A percentile compares a stretch with the other conserved stretches of the same genome.
Evolutionary conservation across 2,113 vertebrate species (phyloP).

Genomic region (Nibea albiflora): DNA sequence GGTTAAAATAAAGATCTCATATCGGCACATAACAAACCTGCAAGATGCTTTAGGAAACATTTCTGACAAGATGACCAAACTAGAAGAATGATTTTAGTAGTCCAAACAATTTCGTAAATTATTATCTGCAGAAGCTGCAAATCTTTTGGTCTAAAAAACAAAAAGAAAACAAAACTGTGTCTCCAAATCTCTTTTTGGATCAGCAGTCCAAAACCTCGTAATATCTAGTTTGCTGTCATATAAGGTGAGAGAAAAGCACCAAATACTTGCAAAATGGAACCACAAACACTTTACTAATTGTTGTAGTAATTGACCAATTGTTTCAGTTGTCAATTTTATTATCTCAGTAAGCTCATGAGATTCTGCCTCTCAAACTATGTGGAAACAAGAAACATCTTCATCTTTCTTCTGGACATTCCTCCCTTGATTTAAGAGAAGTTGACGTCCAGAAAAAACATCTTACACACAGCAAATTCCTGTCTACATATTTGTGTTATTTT

Average conservation of each 20-base stretch:
- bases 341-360: not conserved
- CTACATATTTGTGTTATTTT: not conserved
- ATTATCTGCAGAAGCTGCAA: too few species aligned
- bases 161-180: not conserved
- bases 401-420: not conserved
- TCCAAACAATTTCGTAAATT: too few species aligned
- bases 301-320: not conserved
- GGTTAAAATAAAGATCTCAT: too few species aligned
- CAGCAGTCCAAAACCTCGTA: not conserved
- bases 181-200: not conserved
- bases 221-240: too few species aligned
- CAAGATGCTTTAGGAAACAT: too few species aligned
- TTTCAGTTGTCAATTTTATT: not conserved
- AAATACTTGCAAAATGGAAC: not conserved
- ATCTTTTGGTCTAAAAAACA: not conserved
- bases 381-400: not conserved
- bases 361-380: not conserved
- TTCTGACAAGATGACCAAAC: too few species aligned
- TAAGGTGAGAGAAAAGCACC: not conserved
- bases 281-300: too few species aligned
- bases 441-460: constrained; percentile 12
- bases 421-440: not conserved
- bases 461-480: not conserved
- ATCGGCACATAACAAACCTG: too few species aligned
- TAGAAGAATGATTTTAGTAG: not conserved